phyloP scores from a whole-genome alignment of 2,797 vertebrate genomes.

The Neosilurus hyrtlii region DNA sequence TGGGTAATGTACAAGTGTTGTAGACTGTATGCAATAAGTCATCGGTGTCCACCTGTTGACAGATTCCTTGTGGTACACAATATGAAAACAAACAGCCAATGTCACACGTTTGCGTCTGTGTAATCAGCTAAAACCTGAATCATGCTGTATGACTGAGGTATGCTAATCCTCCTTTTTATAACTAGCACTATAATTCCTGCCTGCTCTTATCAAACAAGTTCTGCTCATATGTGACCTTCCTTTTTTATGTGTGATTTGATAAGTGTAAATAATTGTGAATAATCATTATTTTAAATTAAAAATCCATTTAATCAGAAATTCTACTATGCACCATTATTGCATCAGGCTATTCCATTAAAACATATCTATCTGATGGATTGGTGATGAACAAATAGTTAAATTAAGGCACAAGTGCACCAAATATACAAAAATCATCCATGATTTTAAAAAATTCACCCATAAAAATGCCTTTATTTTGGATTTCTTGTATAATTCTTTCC shows the following conservation, averaged over 20 bases:
- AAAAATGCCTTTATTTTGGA: no score
- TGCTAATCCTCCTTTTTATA: slow-evolving; percentile 4
- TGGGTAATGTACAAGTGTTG: neutral
- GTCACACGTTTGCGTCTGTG: slow-evolving; percentile 7
- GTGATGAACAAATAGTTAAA: neutral
- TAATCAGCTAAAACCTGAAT: slow-evolving; percentile 25
- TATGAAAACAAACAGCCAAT: slow-evolving; percentile 19
- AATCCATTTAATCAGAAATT: neutral
- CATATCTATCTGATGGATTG: neutral
- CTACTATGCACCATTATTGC: neutral
- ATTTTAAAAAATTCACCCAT: no score
- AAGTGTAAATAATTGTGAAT: slow-evolving; percentile 57
- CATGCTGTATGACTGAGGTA: neutral
- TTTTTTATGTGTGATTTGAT: slow-evolving; percentile 42
- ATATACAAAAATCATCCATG: neutral
- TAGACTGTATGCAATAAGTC: neutral
- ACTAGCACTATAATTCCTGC: neutral
- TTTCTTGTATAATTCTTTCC: no score
- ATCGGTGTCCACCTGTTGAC: slow-evolving; percentile 38
- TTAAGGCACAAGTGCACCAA: neutral
- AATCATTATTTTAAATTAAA: slow-evolving; percentile 42
- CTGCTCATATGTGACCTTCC: slow-evolving; percentile 30
- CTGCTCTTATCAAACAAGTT: slow-evolving; percentile 12
- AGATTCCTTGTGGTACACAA: slow-evolving; percentile 42
- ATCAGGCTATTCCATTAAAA: neutral